These are phyloP conservation scores for Palaemon carinicauda DNA, from an alignment of 1,140 invertebrate species.

Conservation along the genomic window DNA sequence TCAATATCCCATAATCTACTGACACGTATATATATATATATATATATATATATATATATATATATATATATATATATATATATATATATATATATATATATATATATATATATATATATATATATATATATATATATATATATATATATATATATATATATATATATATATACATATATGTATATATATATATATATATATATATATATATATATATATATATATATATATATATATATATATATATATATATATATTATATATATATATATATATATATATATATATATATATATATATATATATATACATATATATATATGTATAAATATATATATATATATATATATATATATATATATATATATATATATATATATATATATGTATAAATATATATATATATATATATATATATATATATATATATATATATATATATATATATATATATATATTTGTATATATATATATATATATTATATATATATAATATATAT, in stretches of 20 bases:
- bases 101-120: conserved; percentile 5
- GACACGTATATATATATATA: neutral
- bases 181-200: conserved; percentile 1
- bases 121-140: conserved; percentile 13
- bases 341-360: neutral
- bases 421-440: neutral
- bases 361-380: neutral
- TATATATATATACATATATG: conserved; percentile 23
- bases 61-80: conserved; percentile 28
- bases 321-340: neutral
- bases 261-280: no score
- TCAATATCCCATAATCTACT: no score
- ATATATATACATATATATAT: neutral
- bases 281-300: neutral
- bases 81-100: conserved; percentile 28
- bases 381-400: neutral
- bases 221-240: conserved; percentile 13
- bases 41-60: conserved; percentile 28
- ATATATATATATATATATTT: neutral
- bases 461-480: neutral
- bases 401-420: neutral
- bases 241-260: conserved; percentile 18
- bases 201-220: conserved; percentile 17
- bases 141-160: conserved; percentile 28
- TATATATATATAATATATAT: no score